A percentile compares a stretch with the other conserved stretches of the same genome.
Evolutionary conservation across 2,797 vertebrate species (phyloP).

Genomic region (Molossus alvarezi): DNA sequence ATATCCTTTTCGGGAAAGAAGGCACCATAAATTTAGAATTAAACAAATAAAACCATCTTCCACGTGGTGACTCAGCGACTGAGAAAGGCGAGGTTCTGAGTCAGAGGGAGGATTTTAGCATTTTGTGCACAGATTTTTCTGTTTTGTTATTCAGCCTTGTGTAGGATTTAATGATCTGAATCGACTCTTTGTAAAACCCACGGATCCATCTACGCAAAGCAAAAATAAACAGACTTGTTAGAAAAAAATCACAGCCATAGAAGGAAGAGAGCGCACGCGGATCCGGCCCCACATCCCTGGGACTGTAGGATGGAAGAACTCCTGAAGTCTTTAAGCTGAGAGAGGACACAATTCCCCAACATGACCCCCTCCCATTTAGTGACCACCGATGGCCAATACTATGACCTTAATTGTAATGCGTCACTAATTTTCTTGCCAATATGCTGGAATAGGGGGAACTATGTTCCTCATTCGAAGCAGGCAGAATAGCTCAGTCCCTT

Average conservation of each 20-base stretch:
- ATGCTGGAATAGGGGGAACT: neutral
- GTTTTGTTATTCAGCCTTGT: constrained; percentile 87
- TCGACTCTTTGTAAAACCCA: constrained; percentile 84
- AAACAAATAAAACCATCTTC: constrained; percentile 84
- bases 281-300: neutral
- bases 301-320: neutral
- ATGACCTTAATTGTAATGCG: neutral
- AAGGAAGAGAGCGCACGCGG: neutral
- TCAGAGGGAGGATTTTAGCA: constrained; percentile 85
- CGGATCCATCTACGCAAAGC: constrained; percentile 80
- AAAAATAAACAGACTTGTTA: constrained; percentile 84
- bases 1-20: constrained; percentile 71
- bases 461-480: constrained; percentile 3
- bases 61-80: constrained; percentile 86
- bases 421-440: neutral
- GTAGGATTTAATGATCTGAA: constrained; percentile 88
- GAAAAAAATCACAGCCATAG: constrained; percentile 48
- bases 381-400: neutral
- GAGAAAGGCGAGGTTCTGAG: constrained; percentile 84
- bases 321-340: neutral
- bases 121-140: constrained; percentile 86
- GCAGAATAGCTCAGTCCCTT: neutral
- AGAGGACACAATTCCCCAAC: neutral
- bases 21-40: constrained; percentile 75
- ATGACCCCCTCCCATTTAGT: neutral